Conservation (phyloP, 1,140 invertebrate genomes). For the Littorina saxatilis region DNA sequence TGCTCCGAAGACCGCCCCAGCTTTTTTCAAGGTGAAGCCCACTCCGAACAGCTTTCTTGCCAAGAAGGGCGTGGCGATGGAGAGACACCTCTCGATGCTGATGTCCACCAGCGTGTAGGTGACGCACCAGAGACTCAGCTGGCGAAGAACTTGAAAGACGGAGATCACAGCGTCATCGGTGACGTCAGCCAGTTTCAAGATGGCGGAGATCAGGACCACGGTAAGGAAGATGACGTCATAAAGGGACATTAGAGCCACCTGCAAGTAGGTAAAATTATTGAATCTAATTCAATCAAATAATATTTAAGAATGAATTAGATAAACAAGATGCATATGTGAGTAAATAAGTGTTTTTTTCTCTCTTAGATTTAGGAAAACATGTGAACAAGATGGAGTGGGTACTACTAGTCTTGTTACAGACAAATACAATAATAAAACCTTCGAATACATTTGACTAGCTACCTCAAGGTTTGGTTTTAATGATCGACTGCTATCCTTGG, state of each 20-base stretch:
- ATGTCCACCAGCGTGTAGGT: slow-evolving; percentile 29
- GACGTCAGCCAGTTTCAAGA: not conserved
- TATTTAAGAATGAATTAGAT: not conserved
- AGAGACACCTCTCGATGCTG: slow-evolving; percentile 1
- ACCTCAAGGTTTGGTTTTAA: too few relatives aligned
- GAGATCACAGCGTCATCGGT: not conserved
- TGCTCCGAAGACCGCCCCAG: not conserved
- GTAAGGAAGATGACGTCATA: slow-evolving; percentile 14
- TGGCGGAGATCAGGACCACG: not conserved
- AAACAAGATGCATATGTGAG: not conserved
- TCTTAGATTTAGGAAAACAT: too few relatives aligned
- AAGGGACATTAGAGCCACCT: slow-evolving; percentile 9
- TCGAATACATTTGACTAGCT: too few relatives aligned
- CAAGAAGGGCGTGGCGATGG: slow-evolving; percentile 18
- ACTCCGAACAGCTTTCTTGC: not conserved
- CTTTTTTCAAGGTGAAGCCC: slow-evolving; percentile 6
- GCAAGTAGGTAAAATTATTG: not conserved
- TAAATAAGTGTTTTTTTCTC: not conserved
- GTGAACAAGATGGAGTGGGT: too few relatives aligned
- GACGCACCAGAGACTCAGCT: not conserved
- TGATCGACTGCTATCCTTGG: too few relatives aligned
- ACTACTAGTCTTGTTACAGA: too few relatives aligned
- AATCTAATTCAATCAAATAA: not conserved
- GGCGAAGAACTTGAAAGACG: not conserved
- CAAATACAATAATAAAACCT: too few relatives aligned